phyloP scores from a whole-genome alignment of 1,140 invertebrate species.

The Heliconius melpomene region DNA sequence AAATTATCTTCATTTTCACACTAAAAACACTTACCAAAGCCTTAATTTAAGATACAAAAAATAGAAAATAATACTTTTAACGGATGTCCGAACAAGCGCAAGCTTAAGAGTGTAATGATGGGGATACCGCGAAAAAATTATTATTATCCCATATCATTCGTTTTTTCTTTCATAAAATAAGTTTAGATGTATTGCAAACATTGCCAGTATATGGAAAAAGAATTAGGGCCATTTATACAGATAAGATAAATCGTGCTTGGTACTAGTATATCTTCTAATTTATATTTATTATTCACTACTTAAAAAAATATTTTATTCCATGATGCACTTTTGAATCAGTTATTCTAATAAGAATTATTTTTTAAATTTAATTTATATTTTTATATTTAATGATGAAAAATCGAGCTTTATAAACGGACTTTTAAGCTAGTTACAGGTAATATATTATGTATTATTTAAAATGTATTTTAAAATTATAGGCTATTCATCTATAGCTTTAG shows the following conservation, averaged over 20 bases:
- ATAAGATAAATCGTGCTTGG: background rate
- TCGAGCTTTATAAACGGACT: background rate
- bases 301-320: background rate
- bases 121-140: constrained; percentile 58
- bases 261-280: too few species aligned
- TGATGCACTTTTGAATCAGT: background rate
- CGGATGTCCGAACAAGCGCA: constrained; percentile 24
- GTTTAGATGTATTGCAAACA: constrained; percentile 40
- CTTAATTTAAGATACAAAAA: constrained; percentile 31
- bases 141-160: constrained; percentile 44
- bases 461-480: background rate
- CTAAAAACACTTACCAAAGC: constrained; percentile 36
- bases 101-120: constrained; percentile 42
- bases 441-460: background rate
- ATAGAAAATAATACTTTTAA: constrained; percentile 27
- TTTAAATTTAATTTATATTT: background rate
- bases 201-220: constrained; percentile 41
- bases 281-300: too few species aligned
- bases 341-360: background rate
- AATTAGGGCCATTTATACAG: constrained; percentile 20
- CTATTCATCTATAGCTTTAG: background rate
- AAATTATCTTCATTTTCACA: constrained; percentile 23
- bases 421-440: constrained; percentile 2
- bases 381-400: background rate
- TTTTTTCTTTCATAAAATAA: constrained; percentile 50